Evolutionary conservation across 2,797 vertebrate species (phyloP).

Genomic region (Alcedo atthis): DNA sequence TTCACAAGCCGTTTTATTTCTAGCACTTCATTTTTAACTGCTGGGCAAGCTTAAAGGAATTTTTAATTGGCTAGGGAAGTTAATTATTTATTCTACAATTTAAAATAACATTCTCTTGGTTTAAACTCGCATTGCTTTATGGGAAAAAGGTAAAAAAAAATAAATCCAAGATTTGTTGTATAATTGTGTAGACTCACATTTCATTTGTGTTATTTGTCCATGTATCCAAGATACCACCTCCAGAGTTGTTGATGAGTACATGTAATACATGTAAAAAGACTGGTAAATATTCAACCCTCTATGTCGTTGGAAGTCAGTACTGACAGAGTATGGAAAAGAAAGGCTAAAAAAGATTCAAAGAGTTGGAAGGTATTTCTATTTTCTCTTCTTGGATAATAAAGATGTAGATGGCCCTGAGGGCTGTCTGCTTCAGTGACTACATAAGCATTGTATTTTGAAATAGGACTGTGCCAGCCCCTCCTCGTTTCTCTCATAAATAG

Average conservation of each 20-base stretch:
- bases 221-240: not conserved
- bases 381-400: not conserved
- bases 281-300: not conserved
- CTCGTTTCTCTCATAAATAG: not conserved
- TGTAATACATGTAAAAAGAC: not conserved
- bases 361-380: not conserved
- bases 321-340: not conserved
- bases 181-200: not conserved
- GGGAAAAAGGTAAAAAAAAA: not conserved
- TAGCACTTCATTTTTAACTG: not conserved
- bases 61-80: not conserved
- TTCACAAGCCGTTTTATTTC: not conserved
- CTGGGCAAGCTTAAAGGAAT: not conserved
- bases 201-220: not conserved
- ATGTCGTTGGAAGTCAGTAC: not conserved
- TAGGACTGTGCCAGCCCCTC: not conserved
- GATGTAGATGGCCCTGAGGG: not conserved
- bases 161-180: not conserved
- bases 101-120: not conserved
- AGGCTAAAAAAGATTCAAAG: not conserved
- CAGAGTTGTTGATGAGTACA: not conserved
- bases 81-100: constrained; percentile 35
- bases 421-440: not conserved
- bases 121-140: not conserved
- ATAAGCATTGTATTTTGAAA: not conserved